Conservation (phyloP, 2,888 invertebrate genomes). For the Thera britannica region DNA sequence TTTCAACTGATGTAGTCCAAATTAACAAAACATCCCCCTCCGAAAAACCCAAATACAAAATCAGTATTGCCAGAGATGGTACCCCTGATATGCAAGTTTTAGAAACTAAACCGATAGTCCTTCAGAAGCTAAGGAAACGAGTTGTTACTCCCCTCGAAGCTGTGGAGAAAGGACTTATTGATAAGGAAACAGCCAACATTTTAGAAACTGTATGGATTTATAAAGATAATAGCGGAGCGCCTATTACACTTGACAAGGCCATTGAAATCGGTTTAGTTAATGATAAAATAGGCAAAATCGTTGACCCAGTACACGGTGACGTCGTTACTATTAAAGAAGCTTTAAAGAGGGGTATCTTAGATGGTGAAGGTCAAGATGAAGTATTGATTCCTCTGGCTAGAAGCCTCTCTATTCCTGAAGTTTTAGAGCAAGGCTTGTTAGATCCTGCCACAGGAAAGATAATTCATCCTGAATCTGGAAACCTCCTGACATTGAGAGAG, state of each 20-base stretch:
- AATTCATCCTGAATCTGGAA: constrained; percentile 95
- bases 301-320: constrained; percentile 93
- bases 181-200: constrained; percentile 89
- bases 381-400: constrained; percentile 91
- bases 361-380: constrained; percentile 90
- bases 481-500: constrained; percentile 90
- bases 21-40: constrained; percentile 83
- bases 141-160: constrained; percentile 91
- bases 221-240: constrained; percentile 84
- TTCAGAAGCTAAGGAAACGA: constrained; percentile 92
- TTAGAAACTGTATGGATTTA: constrained; percentile 86
- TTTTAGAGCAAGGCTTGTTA: constrained; percentile 94
- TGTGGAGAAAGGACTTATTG: constrained; percentile 90
- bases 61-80: constrained; percentile 86
- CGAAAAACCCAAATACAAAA: constrained; percentile 88
- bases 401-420: constrained; percentile 92
- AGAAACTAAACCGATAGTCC: constrained; percentile 88
- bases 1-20: constrained; percentile 82
- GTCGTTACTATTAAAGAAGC: constrained; percentile 93
- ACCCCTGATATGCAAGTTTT: constrained; percentile 83
- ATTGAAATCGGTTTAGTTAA: constrained; percentile 88
- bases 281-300: constrained; percentile 90
- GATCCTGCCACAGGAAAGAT: constrained; percentile 89
- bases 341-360: constrained; percentile 91
- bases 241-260: constrained; percentile 90